These are phyloP conservation scores for Lycocorax pyrrhopterus DNA, from an alignment of 2,113 vertebrate genomes.

Conservation along the genomic window DNA sequence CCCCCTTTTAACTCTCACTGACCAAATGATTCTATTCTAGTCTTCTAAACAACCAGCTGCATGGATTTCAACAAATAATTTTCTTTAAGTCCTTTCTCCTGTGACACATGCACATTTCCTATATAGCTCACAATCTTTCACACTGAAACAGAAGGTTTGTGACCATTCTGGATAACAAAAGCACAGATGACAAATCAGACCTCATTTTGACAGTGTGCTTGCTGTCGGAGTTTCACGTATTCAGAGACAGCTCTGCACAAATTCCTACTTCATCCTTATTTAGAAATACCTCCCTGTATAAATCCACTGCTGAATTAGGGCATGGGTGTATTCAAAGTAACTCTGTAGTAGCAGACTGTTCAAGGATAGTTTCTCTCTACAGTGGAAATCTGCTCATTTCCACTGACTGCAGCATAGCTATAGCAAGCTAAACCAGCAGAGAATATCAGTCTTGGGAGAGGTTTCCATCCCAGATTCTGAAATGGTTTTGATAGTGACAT, in stretches of 20 bases:
- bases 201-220: background rate
- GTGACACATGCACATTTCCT: background rate
- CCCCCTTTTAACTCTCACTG: background rate
- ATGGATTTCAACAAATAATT: conserved; percentile 15
- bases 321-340: background rate
- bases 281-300: background rate
- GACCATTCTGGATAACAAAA: background rate
- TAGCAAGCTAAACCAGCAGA: background rate
- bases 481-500: background rate
- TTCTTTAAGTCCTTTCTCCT: background rate
- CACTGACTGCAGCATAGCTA: background rate
- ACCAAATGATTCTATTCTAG: background rate
- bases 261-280: background rate
- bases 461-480: background rate
- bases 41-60: background rate
- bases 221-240: background rate
- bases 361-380: background rate
- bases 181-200: background rate
- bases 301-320: background rate
- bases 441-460: background rate
- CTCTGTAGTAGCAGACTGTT: background rate
- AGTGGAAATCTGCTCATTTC: background rate
- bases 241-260: background rate
- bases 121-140: background rate
- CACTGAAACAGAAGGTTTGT: background rate